Evolutionary conservation across 2,113 vertebrate species (phyloP).

Genomic region (Paramisgurnus dabryanus): DNA sequence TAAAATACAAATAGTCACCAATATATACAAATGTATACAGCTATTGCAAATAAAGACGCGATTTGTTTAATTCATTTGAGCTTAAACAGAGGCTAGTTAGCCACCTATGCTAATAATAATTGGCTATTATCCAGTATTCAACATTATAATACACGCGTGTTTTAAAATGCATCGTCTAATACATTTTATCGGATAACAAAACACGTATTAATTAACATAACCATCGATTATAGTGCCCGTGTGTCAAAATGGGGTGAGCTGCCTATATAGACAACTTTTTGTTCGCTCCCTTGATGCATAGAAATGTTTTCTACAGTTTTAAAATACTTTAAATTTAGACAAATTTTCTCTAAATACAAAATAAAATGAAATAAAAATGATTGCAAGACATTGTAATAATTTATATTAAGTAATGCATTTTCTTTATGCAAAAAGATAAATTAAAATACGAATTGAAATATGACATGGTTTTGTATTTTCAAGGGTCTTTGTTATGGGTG

Average conservation of each 20-base stretch:
- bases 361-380: too few relatives aligned
- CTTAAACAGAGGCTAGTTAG: conserved; percentile 12
- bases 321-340: too few relatives aligned
- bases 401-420: too few relatives aligned
- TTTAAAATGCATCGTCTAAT: neutral
- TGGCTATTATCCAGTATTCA: neutral
- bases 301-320: neutral
- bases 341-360: neutral
- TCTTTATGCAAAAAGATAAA: neutral
- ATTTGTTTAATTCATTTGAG: neutral
- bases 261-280: neutral
- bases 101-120: conserved; percentile 23
- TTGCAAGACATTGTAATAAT: too few relatives aligned
- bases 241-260: neutral
- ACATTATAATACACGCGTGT: neutral
- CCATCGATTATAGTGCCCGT: neutral
- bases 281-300: neutral
- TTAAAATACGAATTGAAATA: neutral
- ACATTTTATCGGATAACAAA: neutral
- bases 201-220: neutral
- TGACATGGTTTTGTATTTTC: neutral
- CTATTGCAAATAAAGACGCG: neutral
- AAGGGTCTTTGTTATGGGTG: conserved; percentile 67
- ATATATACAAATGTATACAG: neutral
- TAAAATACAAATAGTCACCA: neutral